Evolutionary conservation across 2,113 vertebrate species (phyloP).

Genomic region (Neoarius graeffei): DNA sequence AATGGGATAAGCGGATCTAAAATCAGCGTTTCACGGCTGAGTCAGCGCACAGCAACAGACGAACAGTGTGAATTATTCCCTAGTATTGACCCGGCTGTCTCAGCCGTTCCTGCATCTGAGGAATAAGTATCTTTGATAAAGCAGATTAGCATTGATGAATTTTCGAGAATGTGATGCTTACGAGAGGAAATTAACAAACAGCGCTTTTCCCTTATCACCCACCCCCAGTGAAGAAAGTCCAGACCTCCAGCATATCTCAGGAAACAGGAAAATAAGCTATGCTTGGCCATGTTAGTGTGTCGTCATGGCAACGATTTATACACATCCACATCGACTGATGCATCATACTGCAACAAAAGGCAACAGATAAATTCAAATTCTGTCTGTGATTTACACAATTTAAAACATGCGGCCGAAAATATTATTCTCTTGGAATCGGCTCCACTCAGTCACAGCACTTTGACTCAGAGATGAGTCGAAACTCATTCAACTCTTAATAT

Average conservation of each 20-base stretch:
- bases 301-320: not conserved
- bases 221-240: not conserved
- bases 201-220: not conserved
- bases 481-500: not conserved
- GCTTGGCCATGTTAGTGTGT: not conserved
- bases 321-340: not conserved
- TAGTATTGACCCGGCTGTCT: constrained; percentile 52
- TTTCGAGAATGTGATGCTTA: not conserved
- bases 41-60: constrained; percentile 1
- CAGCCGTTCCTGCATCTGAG: constrained; percentile 36
- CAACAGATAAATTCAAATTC: not conserved
- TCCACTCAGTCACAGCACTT: not conserved
- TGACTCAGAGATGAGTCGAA: not conserved
- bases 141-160: constrained; percentile 41
- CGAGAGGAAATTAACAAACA: not conserved
- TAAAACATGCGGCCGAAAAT: not conserved
- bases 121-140: constrained; percentile 55
- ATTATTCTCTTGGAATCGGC: not conserved
- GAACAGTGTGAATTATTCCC: constrained; percentile 42
- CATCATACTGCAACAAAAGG: not conserved
- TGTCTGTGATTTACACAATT: not conserved
- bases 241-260: not conserved
- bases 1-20: constrained; percentile 1
- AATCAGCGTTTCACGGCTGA: not conserved
- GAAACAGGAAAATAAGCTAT: not conserved